Conservation (phyloP, 2,888 invertebrate species). For the Parnassius orleans region DNA sequence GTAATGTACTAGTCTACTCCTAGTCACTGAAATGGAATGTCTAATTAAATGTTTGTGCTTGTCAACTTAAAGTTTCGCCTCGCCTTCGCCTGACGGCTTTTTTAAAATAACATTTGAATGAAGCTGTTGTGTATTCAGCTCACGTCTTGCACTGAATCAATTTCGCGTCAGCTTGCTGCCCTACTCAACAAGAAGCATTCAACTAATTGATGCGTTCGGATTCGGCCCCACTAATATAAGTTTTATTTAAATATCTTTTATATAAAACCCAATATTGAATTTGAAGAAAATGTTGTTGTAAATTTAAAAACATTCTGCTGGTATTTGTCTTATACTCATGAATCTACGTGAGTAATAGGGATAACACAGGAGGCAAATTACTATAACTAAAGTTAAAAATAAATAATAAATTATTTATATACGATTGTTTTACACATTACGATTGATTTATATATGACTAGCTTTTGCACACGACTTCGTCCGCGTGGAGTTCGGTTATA, state of each 20-base stretch:
- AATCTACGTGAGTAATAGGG: too few relatives aligned
- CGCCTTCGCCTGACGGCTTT: slow-evolving; percentile 43
- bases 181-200: slow-evolving; percentile 18
- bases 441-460: too few relatives aligned
- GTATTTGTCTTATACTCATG: too few relatives aligned
- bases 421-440: too few relatives aligned
- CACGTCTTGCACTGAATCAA: slow-evolving; percentile 77
- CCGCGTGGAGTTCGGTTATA: too few relatives aligned
- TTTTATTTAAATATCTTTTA: not conserved
- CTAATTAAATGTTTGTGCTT: slow-evolving; percentile 66
- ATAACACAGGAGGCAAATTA: too few relatives aligned
- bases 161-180: slow-evolving; percentile 66
- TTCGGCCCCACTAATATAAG: slow-evolving; percentile 5
- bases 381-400: too few relatives aligned
- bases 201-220: slow-evolving; percentile 22
- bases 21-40: slow-evolving; percentile 49
- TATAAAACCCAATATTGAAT: not conserved
- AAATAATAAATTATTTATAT: too few relatives aligned
- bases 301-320: too few relatives aligned
- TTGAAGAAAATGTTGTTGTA: too few relatives aligned
- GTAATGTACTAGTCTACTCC: not conserved
- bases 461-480: too few relatives aligned
- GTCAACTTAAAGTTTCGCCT: slow-evolving; percentile 67
- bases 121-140: slow-evolving; percentile 56
- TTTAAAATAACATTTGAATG: slow-evolving; percentile 64